phyloP scores from a whole-genome alignment of 2,888 invertebrate genomes.

The Hirtodrosophila histrioides region DNA sequence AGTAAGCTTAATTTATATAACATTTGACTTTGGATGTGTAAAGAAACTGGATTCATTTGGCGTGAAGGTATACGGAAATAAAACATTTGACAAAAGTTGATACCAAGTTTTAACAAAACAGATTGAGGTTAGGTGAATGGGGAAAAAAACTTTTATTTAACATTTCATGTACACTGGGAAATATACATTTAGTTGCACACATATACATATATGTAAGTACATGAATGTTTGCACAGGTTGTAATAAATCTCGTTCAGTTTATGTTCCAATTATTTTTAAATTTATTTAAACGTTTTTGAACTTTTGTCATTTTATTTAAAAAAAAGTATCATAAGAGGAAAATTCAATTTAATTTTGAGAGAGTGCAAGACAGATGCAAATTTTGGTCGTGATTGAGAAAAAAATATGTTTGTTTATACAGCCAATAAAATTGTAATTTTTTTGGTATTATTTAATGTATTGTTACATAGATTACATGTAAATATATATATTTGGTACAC shows the following conservation, averaged over 20 bases:
- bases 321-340: constrained; percentile 4
- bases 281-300: neutral
- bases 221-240: constrained; percentile 9
- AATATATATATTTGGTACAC: constrained; percentile 41
- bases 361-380: constrained; percentile 9
- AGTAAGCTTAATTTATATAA: constrained; percentile 32
- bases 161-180: constrained; percentile 25
- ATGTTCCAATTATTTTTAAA: constrained; percentile 1
- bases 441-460: constrained; percentile 4
- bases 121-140: constrained; percentile 8
- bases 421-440: constrained; percentile 19
- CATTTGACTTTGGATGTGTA: constrained; percentile 1
- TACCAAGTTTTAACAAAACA: neutral
- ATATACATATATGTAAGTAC: neutral
- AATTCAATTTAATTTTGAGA: constrained; percentile 10
- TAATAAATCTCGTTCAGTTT: constrained; percentile 19
- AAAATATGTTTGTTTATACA: constrained; percentile 10
- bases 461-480: constrained; percentile 32
- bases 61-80: neutral
- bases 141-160: constrained; percentile 9
- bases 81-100: neutral
- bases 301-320: too few relatives aligned
- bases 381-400: neutral
- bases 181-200: constrained; percentile 42
- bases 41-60: constrained; percentile 1